A percentile compares a stretch with the other conserved stretches of the same genome.
These are phyloP conservation scores for Molossus alvarezi DNA, from an alignment of 2,797 vertebrate species.

Conservation along the genomic window DNA sequence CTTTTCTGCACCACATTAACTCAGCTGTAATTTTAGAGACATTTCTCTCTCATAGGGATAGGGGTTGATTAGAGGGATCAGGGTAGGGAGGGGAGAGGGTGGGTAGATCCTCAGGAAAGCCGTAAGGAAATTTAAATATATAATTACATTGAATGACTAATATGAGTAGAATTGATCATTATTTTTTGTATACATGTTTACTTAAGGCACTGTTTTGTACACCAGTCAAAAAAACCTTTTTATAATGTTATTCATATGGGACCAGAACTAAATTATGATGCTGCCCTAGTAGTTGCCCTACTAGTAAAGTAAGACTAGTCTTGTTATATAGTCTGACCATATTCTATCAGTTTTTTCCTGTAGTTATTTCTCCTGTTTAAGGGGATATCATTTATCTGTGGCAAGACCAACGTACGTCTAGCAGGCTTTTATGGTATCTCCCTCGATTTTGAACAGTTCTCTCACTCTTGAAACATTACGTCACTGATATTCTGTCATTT, in stretches of 20 bases:
- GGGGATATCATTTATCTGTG: background rate
- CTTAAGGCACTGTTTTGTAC: slow-evolving; percentile 8
- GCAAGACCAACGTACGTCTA: background rate
- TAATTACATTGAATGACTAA: background rate
- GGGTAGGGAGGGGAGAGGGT: too few relatives aligned
- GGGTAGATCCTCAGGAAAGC: background rate
- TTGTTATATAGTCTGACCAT: background rate
- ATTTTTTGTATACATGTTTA: slow-evolving; percentile 1
- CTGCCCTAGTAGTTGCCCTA: background rate
- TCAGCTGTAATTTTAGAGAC: background rate
- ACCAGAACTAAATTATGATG: background rate
- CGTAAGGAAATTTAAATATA: background rate
- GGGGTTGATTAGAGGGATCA: background rate
- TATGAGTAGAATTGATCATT: slow-evolving; percentile 9
- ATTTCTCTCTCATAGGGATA: background rate
- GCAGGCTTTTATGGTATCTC: background rate
- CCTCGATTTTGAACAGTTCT: slow-evolving; percentile 43
- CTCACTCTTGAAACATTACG: slow-evolving; percentile 26
- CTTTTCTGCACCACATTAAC: background rate
- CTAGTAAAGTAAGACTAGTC: background rate
- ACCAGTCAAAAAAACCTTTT: slow-evolving; percentile 37
- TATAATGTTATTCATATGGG: background rate
- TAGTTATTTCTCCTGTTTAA: background rate
- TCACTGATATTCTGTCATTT: slow-evolving; percentile 29
- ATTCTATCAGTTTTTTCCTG: background rate